These are phyloP conservation scores for Paralichthys olivaceus DNA, from an alignment of 2,113 vertebrate species.

Conservation along the genomic window DNA sequence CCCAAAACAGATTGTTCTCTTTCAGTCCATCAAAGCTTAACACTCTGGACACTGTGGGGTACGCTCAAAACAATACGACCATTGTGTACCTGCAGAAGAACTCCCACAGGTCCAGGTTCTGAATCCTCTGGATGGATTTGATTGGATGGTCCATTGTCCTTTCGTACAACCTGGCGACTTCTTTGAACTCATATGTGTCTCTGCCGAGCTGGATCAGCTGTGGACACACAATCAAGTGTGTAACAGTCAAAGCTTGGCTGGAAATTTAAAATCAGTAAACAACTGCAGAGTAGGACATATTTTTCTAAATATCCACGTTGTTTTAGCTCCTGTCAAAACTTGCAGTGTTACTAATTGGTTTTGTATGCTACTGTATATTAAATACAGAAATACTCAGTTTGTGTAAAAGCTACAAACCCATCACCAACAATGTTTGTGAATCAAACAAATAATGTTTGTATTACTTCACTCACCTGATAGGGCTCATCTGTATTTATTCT, in stretches of 20 bases:
- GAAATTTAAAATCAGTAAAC: background rate
- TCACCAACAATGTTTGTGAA: too few relatives aligned
- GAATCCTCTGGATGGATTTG: conserved; percentile 94
- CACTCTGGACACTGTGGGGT: background rate
- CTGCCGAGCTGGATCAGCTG: conserved; percentile 86
- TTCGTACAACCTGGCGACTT: conserved; percentile 92
- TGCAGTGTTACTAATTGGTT: too few relatives aligned
- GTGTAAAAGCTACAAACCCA: too few relatives aligned
- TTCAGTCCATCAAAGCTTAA: background rate
- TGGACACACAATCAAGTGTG: conserved; percentile 4
- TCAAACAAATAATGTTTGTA: background rate
- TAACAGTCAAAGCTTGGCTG: background rate
- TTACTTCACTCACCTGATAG: conserved; percentile 86
- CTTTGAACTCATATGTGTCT: conserved; percentile 94
- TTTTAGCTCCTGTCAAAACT: too few relatives aligned
- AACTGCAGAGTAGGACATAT: too few relatives aligned
- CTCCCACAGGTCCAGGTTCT: conserved; percentile 97
- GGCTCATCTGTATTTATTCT: conserved; percentile 92
- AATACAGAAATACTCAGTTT: too few relatives aligned
- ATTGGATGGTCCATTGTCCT: conserved; percentile 93
- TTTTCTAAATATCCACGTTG: too few relatives aligned
- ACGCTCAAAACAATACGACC: background rate
- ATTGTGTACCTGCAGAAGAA: conserved; percentile 93
- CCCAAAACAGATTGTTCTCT: too few relatives aligned
- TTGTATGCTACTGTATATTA: too few relatives aligned